phyloP scores from a whole-genome alignment of 64 coral and sea anemone genomes.

The Porites australiensis region DNA sequence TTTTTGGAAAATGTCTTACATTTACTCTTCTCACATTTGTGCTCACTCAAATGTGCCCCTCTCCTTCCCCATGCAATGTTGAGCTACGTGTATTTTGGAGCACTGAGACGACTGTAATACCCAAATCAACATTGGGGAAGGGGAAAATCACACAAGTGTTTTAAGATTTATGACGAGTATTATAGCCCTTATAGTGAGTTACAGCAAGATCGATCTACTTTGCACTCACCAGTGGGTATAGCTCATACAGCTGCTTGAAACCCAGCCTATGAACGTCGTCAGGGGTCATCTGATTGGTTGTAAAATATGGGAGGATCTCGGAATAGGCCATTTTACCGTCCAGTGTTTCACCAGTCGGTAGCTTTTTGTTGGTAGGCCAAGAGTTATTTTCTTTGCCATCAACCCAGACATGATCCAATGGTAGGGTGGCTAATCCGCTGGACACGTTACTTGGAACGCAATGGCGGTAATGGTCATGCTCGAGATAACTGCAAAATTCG shows the following conservation, averaged over 20 bases:
- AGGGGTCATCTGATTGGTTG: slow-evolving; percentile 71
- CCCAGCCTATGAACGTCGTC: slow-evolving; percentile 68
- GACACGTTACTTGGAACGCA: slow-evolving; percentile 93
- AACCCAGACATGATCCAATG: slow-evolving; percentile 82
- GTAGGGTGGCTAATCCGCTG: slow-evolving; percentile 82
- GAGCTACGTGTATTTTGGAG: no score
- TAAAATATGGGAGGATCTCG: slow-evolving; percentile 83
- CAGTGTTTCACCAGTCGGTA: slow-evolving; percentile 68
- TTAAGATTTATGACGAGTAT: no score
- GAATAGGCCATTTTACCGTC: slow-evolving; percentile 75
- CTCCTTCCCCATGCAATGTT: no score
- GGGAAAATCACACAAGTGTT: no score
- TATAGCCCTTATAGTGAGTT: no score
- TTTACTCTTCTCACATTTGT: no score
- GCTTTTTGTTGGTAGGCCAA: slow-evolving; percentile 53
- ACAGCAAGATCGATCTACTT: background rate
- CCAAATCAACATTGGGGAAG: no score
- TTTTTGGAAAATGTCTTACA: no score
- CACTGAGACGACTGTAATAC: no score
- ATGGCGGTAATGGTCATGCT: slow-evolving; percentile 79
- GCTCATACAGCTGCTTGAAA: slow-evolving; percentile 25
- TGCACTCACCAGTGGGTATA: slow-evolving; percentile 73
- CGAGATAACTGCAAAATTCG: slow-evolving; percentile 59
- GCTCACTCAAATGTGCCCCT: no score
- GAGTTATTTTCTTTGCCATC: slow-evolving; percentile 67